Evolutionary conservation across 2,113 vertebrate species (phyloP).

Genomic region (Smithornis capensis): DNA sequence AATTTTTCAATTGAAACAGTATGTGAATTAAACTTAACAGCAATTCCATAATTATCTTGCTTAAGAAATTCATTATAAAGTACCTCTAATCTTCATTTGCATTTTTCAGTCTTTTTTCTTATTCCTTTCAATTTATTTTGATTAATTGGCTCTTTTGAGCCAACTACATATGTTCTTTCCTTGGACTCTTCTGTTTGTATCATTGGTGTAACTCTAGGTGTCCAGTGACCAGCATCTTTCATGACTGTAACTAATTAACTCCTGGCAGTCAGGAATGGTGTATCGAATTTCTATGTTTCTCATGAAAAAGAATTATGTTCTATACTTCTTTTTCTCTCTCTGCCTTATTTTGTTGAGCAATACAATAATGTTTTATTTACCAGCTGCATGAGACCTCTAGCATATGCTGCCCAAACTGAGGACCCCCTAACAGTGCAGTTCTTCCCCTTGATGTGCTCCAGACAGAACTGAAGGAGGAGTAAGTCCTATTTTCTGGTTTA

Average conservation of each 20-base stretch:
- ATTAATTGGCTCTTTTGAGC: conserved; percentile 54
- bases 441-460: conserved; percentile 14
- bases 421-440: not conserved
- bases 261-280: not conserved
- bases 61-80: conserved; percentile 47
- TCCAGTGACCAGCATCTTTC: not conserved
- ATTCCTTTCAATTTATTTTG: conserved; percentile 31
- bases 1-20: conserved; percentile 8
- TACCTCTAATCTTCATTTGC: conserved; percentile 46
- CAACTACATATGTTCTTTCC: not conserved
- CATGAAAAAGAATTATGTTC: not conserved
- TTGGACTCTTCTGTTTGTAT: not conserved
- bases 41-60: conserved; percentile 27
- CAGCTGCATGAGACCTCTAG: not conserved
- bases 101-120: conserved; percentile 39
- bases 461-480: conserved; percentile 2
- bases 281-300: not conserved
- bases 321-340: not conserved
- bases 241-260: not conserved
- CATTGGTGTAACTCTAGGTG: not conserved
- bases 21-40: conserved; percentile 41
- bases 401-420: not conserved
- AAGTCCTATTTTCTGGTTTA: conserved; percentile 5
- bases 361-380: conserved; percentile 1
- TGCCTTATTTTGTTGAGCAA: not conserved